Evolutionary conservation across 2,113 vertebrate species (phyloP).

Genomic region (Aptenodytes forsteri): DNA sequence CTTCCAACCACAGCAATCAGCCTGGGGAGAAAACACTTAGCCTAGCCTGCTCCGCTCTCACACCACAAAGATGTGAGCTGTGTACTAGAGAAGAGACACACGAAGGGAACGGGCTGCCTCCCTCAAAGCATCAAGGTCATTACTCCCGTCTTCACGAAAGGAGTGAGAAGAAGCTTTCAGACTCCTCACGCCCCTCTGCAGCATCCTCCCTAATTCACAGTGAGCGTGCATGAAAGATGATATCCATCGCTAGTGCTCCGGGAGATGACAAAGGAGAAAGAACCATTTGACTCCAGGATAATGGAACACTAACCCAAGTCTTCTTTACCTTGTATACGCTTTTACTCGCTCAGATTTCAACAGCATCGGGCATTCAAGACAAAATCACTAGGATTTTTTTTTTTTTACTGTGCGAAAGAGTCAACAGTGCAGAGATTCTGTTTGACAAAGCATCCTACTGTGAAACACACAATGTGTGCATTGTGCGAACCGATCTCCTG

Average conservation of each 20-base stretch:
- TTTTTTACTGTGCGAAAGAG: background rate
- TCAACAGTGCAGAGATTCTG: constrained; percentile 41
- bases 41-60: background rate
- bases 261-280: background rate
- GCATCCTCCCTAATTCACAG: background rate
- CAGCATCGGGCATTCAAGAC: constrained; percentile 19
- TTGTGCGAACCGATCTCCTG: constrained; percentile 45
- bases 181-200: background rate
- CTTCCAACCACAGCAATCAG: background rate
- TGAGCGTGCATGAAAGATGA: background rate
- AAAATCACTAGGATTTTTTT: background rate
- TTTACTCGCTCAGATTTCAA: background rate
- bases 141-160: background rate
- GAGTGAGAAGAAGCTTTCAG: background rate
- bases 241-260: background rate
- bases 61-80: background rate
- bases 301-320: constrained; percentile 10
- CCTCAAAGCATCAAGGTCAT: background rate
- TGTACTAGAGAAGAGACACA: background rate
- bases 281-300: background rate
- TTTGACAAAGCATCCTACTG: constrained; percentile 56
- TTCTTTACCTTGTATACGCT: background rate
- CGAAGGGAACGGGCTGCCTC: background rate
- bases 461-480: constrained; percentile 52
- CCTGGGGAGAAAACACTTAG: background rate